Base-by-base conservation (phyloP, 2,113 vertebrate genomes). In the Pygathrix nemaeus region DNA sequence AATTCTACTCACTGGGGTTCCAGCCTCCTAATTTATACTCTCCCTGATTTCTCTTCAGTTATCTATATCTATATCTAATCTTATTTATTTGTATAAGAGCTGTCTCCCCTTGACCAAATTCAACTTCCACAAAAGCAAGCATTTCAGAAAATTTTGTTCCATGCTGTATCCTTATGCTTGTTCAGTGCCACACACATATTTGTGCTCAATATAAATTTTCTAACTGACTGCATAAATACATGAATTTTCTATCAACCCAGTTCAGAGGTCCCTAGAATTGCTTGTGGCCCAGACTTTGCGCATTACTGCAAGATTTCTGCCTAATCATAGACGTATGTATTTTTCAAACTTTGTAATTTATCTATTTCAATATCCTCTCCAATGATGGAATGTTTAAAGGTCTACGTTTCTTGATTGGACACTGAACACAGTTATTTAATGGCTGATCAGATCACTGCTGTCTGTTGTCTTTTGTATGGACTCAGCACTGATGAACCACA, bases 1-100 rank as follows among this genome's bases (percentile, higher is more conserved):
- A 96, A 73, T 96, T 97, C 55, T 85, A 82, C 78, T 97, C 57
- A 78, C 64, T 97, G 61, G 68, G 20, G 52, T 94, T 94, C 96
- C 86, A 90, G 68, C 61, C 95, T 75, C 48, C 50, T 43, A 64
- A 61, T 88, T 18, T 94, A 18, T 66, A 3, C 7, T 94, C 35
- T 75, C n/a, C 13, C 17, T 50, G 59, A 76, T n/a, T 96, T 88
- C 7, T 93, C 9, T 45, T 6, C 45, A 82, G 48, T 35, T 61
- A 57, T 45, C 3, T 73, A 9, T 43, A 4, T 59, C 9, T 89
- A 1, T 84, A 76, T 45, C 59, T 83, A 48, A 72, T 80, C 30
- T 21, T 93, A 32, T 12, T 91, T n/a, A 32, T n/a, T 76, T 68
- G 14, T 57, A 90, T 88, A 78, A 66, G 11, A 57, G 88, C 43